Evolutionary conservation across 2,113 vertebrate species (phyloP).

Genomic region (Carassius auratus): DNA sequence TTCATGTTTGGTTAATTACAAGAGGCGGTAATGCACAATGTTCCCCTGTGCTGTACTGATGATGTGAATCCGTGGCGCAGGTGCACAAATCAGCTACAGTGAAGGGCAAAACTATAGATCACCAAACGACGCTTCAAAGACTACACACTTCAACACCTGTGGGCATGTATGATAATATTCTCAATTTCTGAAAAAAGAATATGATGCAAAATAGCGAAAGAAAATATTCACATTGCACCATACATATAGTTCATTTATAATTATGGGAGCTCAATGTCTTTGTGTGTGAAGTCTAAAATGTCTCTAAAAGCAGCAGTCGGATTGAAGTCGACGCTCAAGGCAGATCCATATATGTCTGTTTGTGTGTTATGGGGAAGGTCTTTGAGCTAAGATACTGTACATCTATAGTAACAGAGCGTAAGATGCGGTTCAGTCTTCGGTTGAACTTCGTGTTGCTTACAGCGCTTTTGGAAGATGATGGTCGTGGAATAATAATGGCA

Average conservation of each 20-base stretch:
- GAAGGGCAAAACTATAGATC: constrained; percentile 40
- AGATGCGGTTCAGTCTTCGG: constrained; percentile 71
- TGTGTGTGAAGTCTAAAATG: constrained; percentile 60
- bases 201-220: constrained; percentile 55
- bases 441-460: constrained; percentile 67
- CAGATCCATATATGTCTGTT: constrained; percentile 69
- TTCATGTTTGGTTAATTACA: constrained; percentile 35
- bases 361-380: constrained; percentile 42
- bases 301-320: constrained; percentile 72
- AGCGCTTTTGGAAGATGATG: constrained; percentile 71
- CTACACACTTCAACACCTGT: constrained; percentile 30
- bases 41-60: constrained; percentile 20
- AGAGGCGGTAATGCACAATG: neutral
- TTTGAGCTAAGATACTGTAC: constrained; percentile 73
- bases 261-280: constrained; percentile 70
- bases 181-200: constrained; percentile 46
- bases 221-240: constrained; percentile 75
- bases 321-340: constrained; percentile 74
- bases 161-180: constrained; percentile 52
- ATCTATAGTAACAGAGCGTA: constrained; percentile 68
- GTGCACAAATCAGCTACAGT: neutral
- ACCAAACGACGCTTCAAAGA: constrained; percentile 36
- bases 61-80: constrained; percentile 32
- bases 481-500: constrained; percentile 70
- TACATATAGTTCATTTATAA: constrained; percentile 69